Base-by-base conservation (phyloP, 2,888 invertebrate species). In the Philereme vetulata region DNA sequence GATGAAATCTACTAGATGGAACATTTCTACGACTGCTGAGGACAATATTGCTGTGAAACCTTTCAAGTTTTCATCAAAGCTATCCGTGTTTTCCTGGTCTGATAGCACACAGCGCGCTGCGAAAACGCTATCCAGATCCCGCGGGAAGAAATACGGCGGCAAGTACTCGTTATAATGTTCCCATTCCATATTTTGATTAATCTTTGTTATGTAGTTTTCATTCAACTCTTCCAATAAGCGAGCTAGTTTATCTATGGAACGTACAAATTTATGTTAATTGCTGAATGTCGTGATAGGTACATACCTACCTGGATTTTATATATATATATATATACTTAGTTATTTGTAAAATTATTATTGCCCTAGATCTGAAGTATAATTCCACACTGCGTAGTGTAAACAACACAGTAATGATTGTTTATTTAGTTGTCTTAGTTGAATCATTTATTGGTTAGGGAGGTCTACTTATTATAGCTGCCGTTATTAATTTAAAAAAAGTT, bases 61-160 rank as follows among this genome's bases (percentile, higher is more conserved):
- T 90, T 84, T 82, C 63, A 89, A 89, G 82, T 90, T 90, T 80
- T 90, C 90, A 90, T 91, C 85, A 84, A 86, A 90, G 74, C 64
- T 76, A 66, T 81, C 72, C 70, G 67, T 78, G 74, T 82, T 84
- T 55, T 75, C 72, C 64, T 56, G 62, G 45, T 74, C 77, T 51
- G 70, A 72, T 51, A 74, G 66, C 67, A 74, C 76, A 81, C 87
- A 86, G 56, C 73, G 76, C 43, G 80, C 74, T 62, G 72, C 62
- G 60, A 76, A 81, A 33, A 73, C 67, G 33, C 56, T 71, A 45
- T 85, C 84, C 55, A 84, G 72, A 76, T 85, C 84, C 71, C 62
- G 76, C 34, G 85, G 86, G 56, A 51, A 70, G 60, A 84, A 86
- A 71, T 78, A 83, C 1, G 88, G 88, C 3, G 83, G 72, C 44